phyloP scores from a whole-genome alignment of 2,888 invertebrate species.

The Timema podura region DNA sequence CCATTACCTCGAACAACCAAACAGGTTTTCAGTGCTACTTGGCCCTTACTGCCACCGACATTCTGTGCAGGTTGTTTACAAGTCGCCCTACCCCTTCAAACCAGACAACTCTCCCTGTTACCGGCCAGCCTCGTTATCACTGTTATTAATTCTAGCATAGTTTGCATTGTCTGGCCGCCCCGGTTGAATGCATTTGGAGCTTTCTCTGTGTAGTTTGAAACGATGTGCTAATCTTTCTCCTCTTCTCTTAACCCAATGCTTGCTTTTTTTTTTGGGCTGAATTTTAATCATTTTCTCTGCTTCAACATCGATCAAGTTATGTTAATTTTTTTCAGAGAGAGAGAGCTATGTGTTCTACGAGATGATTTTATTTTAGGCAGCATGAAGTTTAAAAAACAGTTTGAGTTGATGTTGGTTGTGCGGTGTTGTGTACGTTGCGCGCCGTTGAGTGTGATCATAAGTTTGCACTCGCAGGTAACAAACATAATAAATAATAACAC shows the following conservation, averaged over 20 bases:
- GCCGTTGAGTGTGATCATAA: slow-evolving; percentile 7
- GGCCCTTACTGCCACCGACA: too few species aligned
- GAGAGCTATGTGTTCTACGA: not conserved
- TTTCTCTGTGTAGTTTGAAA: not conserved
- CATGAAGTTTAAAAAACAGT: slow-evolving; percentile 3
- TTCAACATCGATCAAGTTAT: slow-evolving; percentile 9
- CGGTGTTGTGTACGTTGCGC: not conserved
- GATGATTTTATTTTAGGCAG: slow-evolving; percentile 15
- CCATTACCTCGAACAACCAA: too few species aligned
- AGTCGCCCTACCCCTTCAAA: too few species aligned
- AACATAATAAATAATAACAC: not conserved
- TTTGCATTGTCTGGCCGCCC: too few species aligned
- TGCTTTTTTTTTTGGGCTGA: not conserved
- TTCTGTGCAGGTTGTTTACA: too few species aligned
- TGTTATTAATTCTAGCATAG: too few species aligned
- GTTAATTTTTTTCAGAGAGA: slow-evolving; percentile 16
- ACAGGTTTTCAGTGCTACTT: too few species aligned
- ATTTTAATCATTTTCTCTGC: not conserved
- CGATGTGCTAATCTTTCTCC: too few species aligned
- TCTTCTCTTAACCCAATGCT: too few species aligned
- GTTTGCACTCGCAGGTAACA: slow-evolving; percentile 13
- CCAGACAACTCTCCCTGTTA: too few species aligned
- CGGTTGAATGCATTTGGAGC: too few species aligned
- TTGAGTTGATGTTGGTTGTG: slow-evolving; percentile 11
- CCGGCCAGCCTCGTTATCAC: too few species aligned